These are phyloP conservation scores for Thymelicus sylvestris DNA, from an alignment of 2,888 invertebrate species.

Conservation along the genomic window DNA sequence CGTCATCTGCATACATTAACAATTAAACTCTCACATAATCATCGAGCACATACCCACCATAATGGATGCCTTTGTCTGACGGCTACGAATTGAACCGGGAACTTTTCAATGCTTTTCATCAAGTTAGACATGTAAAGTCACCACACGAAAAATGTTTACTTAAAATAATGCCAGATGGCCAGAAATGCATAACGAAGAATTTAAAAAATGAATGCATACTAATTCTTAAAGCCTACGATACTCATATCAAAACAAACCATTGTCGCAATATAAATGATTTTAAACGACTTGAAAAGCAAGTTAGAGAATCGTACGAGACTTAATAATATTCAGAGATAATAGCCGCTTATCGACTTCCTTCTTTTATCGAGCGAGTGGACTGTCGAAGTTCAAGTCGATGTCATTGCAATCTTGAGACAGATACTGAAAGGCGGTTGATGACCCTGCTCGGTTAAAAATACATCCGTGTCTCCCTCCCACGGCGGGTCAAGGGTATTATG, in stretches of 20 bases:
- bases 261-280: slow-evolving; percentile 3
- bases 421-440: slow-evolving; percentile 61
- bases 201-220: background rate
- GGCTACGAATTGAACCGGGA: too few species aligned
- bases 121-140: too few species aligned
- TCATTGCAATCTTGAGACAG: slow-evolving; percentile 43
- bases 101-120: too few species aligned
- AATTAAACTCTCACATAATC: too few species aligned
- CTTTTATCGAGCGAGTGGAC: slow-evolving; percentile 26
- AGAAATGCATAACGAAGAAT: too few species aligned
- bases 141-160: too few species aligned
- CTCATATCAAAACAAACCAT: background rate
- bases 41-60: too few species aligned
- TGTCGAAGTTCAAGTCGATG: slow-evolving; percentile 32
- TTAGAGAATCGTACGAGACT: slow-evolving; percentile 28
- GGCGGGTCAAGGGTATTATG: slow-evolving; percentile 67
- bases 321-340: slow-evolving; percentile 34
- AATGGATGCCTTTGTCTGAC: too few species aligned
- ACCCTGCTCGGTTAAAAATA: slow-evolving; percentile 71
- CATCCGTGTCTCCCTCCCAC: slow-evolving; percentile 64
- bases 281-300: slow-evolving; percentile 7
- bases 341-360: slow-evolving; percentile 42
- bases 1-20: too few species aligned
- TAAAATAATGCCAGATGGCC: too few species aligned
- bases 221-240: background rate